Evolutionary conservation across 2,797 vertebrate species (phyloP).

Genomic region (Girardinus metallicus): DNA sequence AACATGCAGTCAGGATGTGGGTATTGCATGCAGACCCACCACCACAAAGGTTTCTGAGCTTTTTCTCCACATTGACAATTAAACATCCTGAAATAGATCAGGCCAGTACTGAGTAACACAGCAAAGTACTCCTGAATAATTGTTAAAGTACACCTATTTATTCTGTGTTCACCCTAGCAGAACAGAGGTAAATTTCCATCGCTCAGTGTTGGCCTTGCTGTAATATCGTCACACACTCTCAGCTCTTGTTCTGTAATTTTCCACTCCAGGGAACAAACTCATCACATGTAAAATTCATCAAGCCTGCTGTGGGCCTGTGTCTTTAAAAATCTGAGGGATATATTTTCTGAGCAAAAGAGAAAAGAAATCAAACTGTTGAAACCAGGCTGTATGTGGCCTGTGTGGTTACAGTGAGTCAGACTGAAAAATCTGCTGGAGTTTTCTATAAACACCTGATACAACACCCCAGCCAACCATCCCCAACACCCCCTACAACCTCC

Average conservation of each 20-base stretch:
- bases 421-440: conserved; percentile 46
- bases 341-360: not conserved
- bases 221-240: not conserved
- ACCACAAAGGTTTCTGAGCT: conserved; percentile 35
- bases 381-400: conserved; percentile 26
- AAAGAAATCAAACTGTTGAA: conserved; percentile 37
- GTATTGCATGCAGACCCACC: conserved; percentile 29
- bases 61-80: conserved; percentile 10
- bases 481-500: not conserved
- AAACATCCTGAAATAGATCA: conserved; percentile 14
- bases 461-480: conserved; percentile 3
- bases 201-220: not conserved
- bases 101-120: not conserved
- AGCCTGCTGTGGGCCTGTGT: not conserved
- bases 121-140: not conserved
- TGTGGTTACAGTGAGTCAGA: conserved; percentile 68
- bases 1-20: conserved; percentile 63
- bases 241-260: conserved; percentile 1
- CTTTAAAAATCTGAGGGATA: conserved; percentile 18
- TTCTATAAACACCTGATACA: conserved; percentile 25
- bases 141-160: not conserved
- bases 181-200: not conserved
- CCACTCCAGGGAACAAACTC: not conserved
- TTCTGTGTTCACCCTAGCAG: not conserved
- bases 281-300: not conserved